A percentile compares a stretch with the other conserved stretches of the same genome.
These are phyloP conservation scores for Epinephelus awoara DNA, from an alignment of 2,797 vertebrate species.

Conservation along the genomic window DNA sequence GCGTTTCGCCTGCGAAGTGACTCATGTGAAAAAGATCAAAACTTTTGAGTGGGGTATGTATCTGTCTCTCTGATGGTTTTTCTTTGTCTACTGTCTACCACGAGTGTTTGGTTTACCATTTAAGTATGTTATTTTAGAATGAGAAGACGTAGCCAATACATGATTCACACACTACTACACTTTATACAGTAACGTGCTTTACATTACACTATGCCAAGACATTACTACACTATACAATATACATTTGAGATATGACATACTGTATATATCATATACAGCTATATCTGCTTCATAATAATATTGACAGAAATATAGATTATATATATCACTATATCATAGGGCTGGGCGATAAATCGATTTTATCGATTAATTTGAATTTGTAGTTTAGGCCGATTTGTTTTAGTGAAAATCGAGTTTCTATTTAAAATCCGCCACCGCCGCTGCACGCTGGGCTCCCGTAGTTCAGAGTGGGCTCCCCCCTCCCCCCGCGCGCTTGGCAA, in stretches of 20 bases:
- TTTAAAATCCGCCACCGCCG: too few relatives aligned
- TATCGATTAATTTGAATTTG: too few relatives aligned
- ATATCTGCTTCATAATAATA: neutral
- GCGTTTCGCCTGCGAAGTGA: slow-evolving; percentile 70
- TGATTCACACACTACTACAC: neutral
- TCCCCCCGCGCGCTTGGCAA: too few relatives aligned
- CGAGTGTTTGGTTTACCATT: neutral
- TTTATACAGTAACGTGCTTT: neutral
- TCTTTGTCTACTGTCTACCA: neutral
- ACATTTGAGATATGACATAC: neutral
- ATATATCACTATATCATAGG: too few relatives aligned
- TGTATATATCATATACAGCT: neutral
- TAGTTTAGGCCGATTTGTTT: too few relatives aligned
- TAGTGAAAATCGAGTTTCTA: too few relatives aligned
- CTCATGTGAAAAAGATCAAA: rapidly evolving
- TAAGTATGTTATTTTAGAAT: neutral
- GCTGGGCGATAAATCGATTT: too few relatives aligned
- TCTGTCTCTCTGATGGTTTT: neutral
- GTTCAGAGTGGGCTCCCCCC: too few relatives aligned
- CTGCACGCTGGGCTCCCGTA: too few relatives aligned
- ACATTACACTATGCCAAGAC: neutral
- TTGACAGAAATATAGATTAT: neutral
- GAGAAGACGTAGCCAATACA: neutral
- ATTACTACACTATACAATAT: neutral
- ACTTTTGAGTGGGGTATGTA: slow-evolving; percentile 77